Evolutionary conservation across 2,888 invertebrate species (phyloP).

Genomic region (Acrocera orbiculus): DNA sequence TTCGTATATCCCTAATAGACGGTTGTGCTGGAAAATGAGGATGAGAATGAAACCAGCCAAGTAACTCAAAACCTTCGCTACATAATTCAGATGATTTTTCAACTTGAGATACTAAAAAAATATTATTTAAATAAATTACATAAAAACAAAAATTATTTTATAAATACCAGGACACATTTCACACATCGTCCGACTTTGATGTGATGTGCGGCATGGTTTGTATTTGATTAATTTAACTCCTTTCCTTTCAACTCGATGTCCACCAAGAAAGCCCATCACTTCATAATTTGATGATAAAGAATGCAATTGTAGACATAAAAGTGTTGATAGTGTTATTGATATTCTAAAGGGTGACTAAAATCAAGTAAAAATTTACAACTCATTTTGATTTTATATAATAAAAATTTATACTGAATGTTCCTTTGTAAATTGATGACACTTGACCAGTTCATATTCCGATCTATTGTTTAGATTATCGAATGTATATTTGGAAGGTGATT

Average conservation of each 20-base stretch:
- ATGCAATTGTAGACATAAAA: slow-evolving; percentile 51
- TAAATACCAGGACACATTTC: slow-evolving; percentile 65
- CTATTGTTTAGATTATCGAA: too few species aligned
- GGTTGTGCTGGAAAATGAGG: slow-evolving; percentile 52
- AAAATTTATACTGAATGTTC: slow-evolving; percentile 8
- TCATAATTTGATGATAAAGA: slow-evolving; percentile 50
- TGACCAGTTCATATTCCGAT: slow-evolving; percentile 13
- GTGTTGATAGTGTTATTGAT: slow-evolving; percentile 38
- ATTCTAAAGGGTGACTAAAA: slow-evolving; percentile 45
- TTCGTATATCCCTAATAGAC: slow-evolving; percentile 46
- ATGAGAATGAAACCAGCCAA: slow-evolving; percentile 68
- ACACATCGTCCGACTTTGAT: slow-evolving; percentile 48
- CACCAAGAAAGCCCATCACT: slow-evolving; percentile 59
- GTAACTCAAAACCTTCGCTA: slow-evolving; percentile 32
- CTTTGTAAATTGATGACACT: slow-evolving; percentile 13
- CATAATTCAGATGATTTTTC: slow-evolving; percentile 40
- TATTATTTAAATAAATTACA: background rate
- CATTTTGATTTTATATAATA: slow-evolving; percentile 1
- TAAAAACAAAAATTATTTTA: slow-evolving; percentile 10
- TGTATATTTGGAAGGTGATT: too few species aligned
- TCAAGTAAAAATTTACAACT: background rate
- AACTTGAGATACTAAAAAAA: slow-evolving; percentile 38
- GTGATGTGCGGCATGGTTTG: slow-evolving; percentile 44
- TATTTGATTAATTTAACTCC: slow-evolving; percentile 36
- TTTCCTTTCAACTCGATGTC: slow-evolving; percentile 21